Evolutionary conservation across 1,140 invertebrate species (phyloP), one percentile per base, ranked within the genome.

Genomic region (Drosophila repletoides): DNA sequence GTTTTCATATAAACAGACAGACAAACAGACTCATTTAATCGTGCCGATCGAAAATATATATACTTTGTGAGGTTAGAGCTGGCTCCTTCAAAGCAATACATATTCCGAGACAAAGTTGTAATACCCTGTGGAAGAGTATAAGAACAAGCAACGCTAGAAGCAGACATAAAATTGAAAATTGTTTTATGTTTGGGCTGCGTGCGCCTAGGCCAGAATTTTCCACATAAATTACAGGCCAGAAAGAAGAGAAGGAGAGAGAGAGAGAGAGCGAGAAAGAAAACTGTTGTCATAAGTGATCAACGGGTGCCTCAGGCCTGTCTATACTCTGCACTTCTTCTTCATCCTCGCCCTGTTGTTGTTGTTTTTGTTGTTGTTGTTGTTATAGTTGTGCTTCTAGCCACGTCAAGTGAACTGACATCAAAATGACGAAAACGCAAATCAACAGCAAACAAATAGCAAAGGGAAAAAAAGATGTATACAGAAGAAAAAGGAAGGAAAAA

Each of bases 341-440:
- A 9, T 12, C 31, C 40, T 58, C 26, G 14, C 6, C 14, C 10
- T 52, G 28, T 28, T 43, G 19, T 21, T 45, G 28, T 43, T 52
- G 56, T 36, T 40, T 14, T 21, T 29, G 34, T 40, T 41, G 19
- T 33, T 34, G 46, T 41, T 41, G 60, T 65, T 65, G 53, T 38
- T 59, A 46, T 79, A 48, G 43, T 22, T 49, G 3, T 80, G 60
- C 52, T 71, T 49, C 58, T 75, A 53, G 73, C 43, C 72, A 72
- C 76, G 81, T 86, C 80, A 86, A 86, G 56, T 75, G 68, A 80
- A 80, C 81, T 87, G 80, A 80, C 81, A 87, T 86, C 65, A 86
- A 80, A 87, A 86, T 86, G 80, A 86, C 80, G 80, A 86, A 86
- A 86, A 86, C 80, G 72, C 80, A 86, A 86, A 86, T 86, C 80